These are phyloP conservation scores for Lochmaea capreae DNA, from an alignment of 2,888 invertebrate species.

Conservation along the genomic window DNA sequence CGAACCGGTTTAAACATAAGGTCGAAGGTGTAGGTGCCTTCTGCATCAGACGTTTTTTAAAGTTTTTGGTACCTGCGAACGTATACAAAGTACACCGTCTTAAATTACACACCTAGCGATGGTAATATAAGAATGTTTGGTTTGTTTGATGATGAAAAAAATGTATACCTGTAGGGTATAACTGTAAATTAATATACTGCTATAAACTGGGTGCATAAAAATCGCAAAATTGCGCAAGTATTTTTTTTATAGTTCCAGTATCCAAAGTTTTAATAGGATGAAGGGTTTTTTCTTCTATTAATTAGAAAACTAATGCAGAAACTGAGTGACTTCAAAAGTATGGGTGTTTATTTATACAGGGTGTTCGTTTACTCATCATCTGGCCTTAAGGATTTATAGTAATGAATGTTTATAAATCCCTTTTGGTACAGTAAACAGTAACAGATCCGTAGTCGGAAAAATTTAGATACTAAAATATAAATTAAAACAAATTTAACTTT, in stretches of 20 bases:
- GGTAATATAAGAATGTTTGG: constrained; percentile 10
- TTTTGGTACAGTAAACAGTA: too few species aligned
- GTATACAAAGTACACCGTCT: constrained; percentile 21
- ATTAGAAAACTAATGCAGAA: too few species aligned
- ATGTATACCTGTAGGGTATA: constrained; percentile 13
- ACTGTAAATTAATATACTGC: background rate
- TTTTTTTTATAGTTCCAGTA: background rate
- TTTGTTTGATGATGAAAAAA: constrained; percentile 1
- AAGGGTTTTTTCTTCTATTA: background rate
- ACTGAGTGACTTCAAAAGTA: too few species aligned
- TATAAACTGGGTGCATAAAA: background rate
- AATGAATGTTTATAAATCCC: too few species aligned
- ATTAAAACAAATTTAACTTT: too few species aligned
- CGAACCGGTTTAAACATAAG: constrained; percentile 28
- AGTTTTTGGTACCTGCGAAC: constrained; percentile 23
- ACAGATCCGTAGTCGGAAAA: too few species aligned
- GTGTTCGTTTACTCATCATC: too few species aligned
- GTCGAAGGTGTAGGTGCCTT: constrained; percentile 24
- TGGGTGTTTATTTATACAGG: too few species aligned
- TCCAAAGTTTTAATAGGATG: too few species aligned
- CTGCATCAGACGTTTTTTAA: constrained; percentile 19
- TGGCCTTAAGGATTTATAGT: too few species aligned
- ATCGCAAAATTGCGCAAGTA: background rate
- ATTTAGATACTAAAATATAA: too few species aligned
- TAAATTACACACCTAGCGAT: constrained; percentile 19